phyloP scores from a whole-genome alignment of 1,140 invertebrate species.

The Pseudobourletiella spinata region DNA sequence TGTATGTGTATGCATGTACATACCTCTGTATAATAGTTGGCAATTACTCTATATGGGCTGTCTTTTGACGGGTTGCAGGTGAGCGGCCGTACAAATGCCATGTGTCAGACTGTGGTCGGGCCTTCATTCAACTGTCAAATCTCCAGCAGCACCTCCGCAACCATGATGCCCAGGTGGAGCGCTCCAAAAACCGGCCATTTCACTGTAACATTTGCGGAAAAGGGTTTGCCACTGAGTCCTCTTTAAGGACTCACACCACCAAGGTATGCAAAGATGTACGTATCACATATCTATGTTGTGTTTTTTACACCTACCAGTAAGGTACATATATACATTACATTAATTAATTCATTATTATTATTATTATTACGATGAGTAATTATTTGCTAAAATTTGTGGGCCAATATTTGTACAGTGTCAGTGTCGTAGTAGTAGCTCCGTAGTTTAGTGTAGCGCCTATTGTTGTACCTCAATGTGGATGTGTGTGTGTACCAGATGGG shows the following conservation, averaged over 20 bases:
- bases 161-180: slow-evolving; percentile 89
- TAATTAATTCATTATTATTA: background rate
- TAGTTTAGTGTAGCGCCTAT: too few relatives aligned
- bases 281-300: slow-evolving; percentile 25
- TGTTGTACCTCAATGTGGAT: background rate
- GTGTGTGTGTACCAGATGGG: background rate
- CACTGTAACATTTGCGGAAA: slow-evolving; percentile 95
- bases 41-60: background rate
- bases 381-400: too few relatives aligned
- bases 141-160: slow-evolving; percentile 92
- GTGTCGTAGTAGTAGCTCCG: too few relatives aligned
- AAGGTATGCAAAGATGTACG: slow-evolving; percentile 65
- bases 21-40: too few relatives aligned
- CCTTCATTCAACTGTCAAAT: slow-evolving; percentile 95
- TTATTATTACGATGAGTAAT: too few relatives aligned
- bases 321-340: background rate
- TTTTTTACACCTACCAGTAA: slow-evolving; percentile 17
- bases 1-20: too few relatives aligned
- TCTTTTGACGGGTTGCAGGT: slow-evolving; percentile 53
- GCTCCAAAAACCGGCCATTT: slow-evolving; percentile 88
- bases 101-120: slow-evolving; percentile 84
- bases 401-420: too few relatives aligned
- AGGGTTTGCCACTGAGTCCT: slow-evolving; percentile 91
- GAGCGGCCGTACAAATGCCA: slow-evolving; percentile 95
- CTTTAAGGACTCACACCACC: slow-evolving; percentile 84